Evolutionary conservation across 1,140 invertebrate species (phyloP), one percentile per base, ranked within the genome.

Genomic region (Tetragnatha versicolor): DNA sequence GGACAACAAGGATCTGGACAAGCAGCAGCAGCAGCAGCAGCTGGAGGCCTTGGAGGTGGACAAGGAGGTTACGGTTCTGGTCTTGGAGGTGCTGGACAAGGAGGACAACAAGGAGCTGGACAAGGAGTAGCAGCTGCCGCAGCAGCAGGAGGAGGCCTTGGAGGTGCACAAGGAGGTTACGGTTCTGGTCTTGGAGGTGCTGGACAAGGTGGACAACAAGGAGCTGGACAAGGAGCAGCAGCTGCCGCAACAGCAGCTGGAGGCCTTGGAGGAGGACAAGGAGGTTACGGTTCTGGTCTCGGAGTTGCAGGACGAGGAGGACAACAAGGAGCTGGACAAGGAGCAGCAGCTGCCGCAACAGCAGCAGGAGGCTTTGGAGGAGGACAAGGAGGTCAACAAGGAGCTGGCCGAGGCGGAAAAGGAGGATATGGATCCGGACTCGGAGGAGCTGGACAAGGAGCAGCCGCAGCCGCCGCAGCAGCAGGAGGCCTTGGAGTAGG

Each of bases 211-310:
- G 5, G 20, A 0, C 9, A 20, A 58, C 55, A 0, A 58, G 55
- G 55, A 58, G 55, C 22, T 14, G 55, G 55, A 58, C n/a, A 12
- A 12, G 55, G 20, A 5, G n/a, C 55, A 58, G 2, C 55, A 9
- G 55, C 55, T 5, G 55, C 55, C 7, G 55, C 55, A 29, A 9
- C 55, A 29, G 55, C 55, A 58, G 55, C 22, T 29, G 55, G 55
- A 29, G 55, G 55, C 3, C 22, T 27, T 5, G 53, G 20, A 1
- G 20, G 22, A 4, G 25, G 20, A 29, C 53, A 58, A 58, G 5
- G 53, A 1, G 53, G 53, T 1, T 25, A 25, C 7, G 20, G 20
- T 12, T 5, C 20, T 12, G 20, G 6, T 7, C 9, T 0, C 27
- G 25, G 10, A 58, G 53, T n/a, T n/a, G n/a, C n/a, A n/a, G n/a